These are phyloP conservation scores for Drosophila robusta DNA, from an alignment of 2,888 invertebrate genomes.

Conservation along the genomic window DNA sequence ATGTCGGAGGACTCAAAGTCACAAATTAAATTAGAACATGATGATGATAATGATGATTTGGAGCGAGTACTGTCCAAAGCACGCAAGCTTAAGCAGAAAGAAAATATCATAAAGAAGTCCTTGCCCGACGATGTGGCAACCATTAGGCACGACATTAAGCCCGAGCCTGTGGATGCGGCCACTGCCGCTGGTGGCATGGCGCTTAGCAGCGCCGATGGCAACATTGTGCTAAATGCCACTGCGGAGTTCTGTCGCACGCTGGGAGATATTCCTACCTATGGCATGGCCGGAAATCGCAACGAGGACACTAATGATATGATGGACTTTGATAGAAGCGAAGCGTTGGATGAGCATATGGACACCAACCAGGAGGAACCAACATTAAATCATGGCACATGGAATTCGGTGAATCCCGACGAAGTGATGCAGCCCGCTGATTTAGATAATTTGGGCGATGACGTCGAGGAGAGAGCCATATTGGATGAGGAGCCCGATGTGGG, in stretches of 20 bases:
- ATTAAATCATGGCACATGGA: constrained; percentile 91
- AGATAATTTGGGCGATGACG: constrained; percentile 85
- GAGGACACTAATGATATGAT: constrained; percentile 89
- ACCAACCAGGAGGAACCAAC: constrained; percentile 85
- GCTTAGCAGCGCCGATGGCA: constrained; percentile 82
- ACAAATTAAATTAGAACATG: constrained; percentile 85
- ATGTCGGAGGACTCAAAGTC: constrained; percentile 84
- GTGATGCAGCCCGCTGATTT: constrained; percentile 85
- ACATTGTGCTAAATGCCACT: constrained; percentile 95
- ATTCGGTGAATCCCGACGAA: constrained; percentile 90
- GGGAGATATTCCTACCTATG: constrained; percentile 98
- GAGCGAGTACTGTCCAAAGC: constrained; percentile 91
- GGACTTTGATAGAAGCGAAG: constrained; percentile 84
- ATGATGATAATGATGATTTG: constrained; percentile 89
- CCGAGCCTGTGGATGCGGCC: constrained; percentile 82
- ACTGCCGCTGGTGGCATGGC: constrained; percentile 57
- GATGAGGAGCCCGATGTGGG: constrained; percentile 97
- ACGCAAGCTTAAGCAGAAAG: constrained; percentile 88
- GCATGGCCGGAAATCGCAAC: constrained; percentile 95
- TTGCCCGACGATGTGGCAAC: constrained; percentile 81
- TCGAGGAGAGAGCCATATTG: constrained; percentile 86
- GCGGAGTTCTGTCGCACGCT: constrained; percentile 98
- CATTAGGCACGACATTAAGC: constrained; percentile 86
- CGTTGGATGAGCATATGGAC: constrained; percentile 81
- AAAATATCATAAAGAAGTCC: constrained; percentile 82